Evolutionary conservation across 2,888 invertebrate species (phyloP).

Genomic region (Xylota sylvarum): DNA sequence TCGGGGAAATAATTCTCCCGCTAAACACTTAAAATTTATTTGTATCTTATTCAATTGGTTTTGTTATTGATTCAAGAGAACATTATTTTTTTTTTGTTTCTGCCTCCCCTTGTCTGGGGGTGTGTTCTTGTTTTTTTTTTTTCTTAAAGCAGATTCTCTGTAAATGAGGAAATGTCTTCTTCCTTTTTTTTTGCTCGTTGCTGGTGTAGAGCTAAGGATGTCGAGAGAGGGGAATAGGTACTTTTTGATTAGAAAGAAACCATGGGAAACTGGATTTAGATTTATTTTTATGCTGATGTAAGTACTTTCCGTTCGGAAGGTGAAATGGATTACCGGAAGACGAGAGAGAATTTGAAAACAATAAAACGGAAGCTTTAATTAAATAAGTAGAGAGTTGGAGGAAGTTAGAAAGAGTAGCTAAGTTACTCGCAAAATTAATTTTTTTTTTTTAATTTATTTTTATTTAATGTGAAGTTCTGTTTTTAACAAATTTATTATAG

Average conservation of each 20-base stretch:
- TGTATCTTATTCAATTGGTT: conserved; percentile 73
- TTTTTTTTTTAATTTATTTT: too few relatives aligned
- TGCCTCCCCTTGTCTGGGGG: not conserved
- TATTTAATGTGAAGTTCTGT: too few relatives aligned
- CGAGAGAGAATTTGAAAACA: conserved; percentile 23
- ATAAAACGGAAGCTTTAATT: conserved; percentile 47
- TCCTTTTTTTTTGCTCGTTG: conserved; percentile 18
- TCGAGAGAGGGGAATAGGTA: conserved; percentile 18
- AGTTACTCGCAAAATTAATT: too few relatives aligned
- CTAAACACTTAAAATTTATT: conserved; percentile 76
- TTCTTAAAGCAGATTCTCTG: not conserved
- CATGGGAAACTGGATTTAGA: conserved; percentile 61
- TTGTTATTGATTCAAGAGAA: conserved; percentile 68
- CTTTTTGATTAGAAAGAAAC: conserved; percentile 61
- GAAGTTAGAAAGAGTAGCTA: too few relatives aligned
- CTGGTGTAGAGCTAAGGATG: conserved; percentile 6
- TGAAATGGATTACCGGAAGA: conserved; percentile 49
- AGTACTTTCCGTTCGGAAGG: conserved; percentile 56
- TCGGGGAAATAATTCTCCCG: conserved; percentile 62
- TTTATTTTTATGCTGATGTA: conserved; percentile 74
- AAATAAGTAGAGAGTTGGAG: conserved; percentile 5
- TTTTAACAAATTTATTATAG: too few relatives aligned
- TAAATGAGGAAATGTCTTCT: conserved; percentile 25
- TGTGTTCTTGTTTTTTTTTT: not conserved
- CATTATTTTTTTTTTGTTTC: not conserved